Percentiles rank a stretch among this genome's conserved stretches.
phyloP scores from a whole-genome alignment of 2,113 vertebrate genomes.

The Todiramphus chloris region DNA sequence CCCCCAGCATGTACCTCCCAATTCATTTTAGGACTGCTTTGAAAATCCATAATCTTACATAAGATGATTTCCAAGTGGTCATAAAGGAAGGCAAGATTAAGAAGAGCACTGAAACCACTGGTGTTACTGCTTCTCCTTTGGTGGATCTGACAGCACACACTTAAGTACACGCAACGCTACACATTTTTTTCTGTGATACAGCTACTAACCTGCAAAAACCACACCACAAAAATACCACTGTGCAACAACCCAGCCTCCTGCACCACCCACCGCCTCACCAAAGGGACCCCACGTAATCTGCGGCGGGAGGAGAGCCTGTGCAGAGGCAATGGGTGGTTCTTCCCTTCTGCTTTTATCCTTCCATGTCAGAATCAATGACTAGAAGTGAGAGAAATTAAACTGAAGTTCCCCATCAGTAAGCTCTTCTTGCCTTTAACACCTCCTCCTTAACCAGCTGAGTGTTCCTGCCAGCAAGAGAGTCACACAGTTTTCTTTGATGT shows the following conservation, averaged over 20 bases:
- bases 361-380: neutral
- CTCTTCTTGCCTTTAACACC: neutral
- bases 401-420: neutral
- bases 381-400: neutral
- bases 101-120: neutral
- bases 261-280: neutral
- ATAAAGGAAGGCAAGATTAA: neutral
- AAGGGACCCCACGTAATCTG: neutral
- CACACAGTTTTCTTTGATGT: neutral
- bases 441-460: neutral
- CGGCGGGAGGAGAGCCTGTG: neutral
- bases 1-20: neutral
- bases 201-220: neutral
- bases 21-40: neutral
- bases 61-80: neutral
- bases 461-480: neutral
- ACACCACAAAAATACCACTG: neutral
- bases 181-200: neutral
- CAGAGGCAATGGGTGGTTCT: neutral
- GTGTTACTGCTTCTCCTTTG: neutral
- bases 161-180: neutral
- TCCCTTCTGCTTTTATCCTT: neutral
- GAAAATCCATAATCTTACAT: neutral
- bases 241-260: neutral
- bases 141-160: neutral